A percentile compares a stretch with the other conserved stretches of the same genome.
phyloP scores from a whole-genome alignment of 2,888 invertebrate species.

The Limenitis camilla region DNA sequence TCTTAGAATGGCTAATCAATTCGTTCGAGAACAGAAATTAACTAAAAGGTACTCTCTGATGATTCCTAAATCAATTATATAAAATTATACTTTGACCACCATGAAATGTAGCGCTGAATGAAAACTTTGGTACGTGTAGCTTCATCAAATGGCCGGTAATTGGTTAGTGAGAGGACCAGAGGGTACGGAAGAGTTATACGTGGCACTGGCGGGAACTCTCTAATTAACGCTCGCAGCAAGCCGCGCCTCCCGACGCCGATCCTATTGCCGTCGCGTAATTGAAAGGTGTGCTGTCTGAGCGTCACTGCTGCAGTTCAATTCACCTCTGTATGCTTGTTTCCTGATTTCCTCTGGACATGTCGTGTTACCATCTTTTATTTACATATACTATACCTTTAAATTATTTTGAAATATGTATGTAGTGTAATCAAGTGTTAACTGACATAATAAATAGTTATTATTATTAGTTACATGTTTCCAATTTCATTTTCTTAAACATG shows the following conservation, averaged over 20 bases:
- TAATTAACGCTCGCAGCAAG: slow-evolving; percentile 53
- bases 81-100: background rate
- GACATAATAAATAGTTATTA: too few relatives aligned
- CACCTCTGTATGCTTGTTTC: slow-evolving; percentile 8
- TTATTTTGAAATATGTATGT: background rate
- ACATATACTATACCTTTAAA: background rate
- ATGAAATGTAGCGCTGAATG: slow-evolving; percentile 38
- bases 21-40: too few relatives aligned
- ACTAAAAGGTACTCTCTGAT: too few relatives aligned
- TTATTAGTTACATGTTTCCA: too few relatives aligned
- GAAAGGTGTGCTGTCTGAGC: slow-evolving; percentile 38
- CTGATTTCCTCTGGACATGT: background rate
- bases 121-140: slow-evolving; percentile 49
- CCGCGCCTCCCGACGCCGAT: slow-evolving; percentile 27
- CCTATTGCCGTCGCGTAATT: slow-evolving; percentile 42
- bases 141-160: slow-evolving; percentile 61
- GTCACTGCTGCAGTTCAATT: slow-evolving; percentile 27
- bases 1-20: too few relatives aligned
- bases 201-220: slow-evolving; percentile 45
- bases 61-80: too few relatives aligned
- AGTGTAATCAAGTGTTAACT: too few relatives aligned
- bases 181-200: slow-evolving; percentile 41
- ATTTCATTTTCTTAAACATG: too few relatives aligned
- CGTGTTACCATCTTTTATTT: background rate
- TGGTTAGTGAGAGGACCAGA: slow-evolving; percentile 52